Conservation (phyloP, 92 coral and sea anemone species). For the Metridium senile region DNA sequence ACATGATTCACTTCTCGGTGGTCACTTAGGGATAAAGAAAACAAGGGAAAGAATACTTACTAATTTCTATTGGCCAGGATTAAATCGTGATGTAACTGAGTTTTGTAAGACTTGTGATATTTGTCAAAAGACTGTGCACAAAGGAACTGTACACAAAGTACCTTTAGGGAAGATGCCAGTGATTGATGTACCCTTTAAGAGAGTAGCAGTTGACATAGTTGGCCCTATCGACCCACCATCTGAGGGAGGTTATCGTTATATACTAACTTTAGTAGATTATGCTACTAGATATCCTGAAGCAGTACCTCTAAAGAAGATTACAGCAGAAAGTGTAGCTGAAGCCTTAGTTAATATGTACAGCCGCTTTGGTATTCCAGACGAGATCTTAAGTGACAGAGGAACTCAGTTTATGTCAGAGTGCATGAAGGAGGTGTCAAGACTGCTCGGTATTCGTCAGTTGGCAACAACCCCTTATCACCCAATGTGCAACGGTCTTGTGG, state of each 20-base stretch:
- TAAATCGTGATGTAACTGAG: slow-evolving; percentile 37
- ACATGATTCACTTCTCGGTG: slow-evolving; percentile 28
- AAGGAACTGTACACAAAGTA: slow-evolving; percentile 14
- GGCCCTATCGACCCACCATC: slow-evolving; percentile 34
- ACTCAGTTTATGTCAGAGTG: slow-evolving; percentile 35
- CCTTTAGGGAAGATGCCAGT: slow-evolving; percentile 62
- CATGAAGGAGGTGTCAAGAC: slow-evolving; percentile 45
- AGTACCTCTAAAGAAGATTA: slow-evolving; percentile 30
- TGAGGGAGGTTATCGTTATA: slow-evolving; percentile 40
- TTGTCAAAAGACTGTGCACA: slow-evolving; percentile 48
- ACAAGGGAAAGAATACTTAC: slow-evolving; percentile 45
- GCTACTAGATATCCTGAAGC: slow-evolving; percentile 56
- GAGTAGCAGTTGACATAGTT: slow-evolving; percentile 47
- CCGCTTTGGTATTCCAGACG: slow-evolving; percentile 46
- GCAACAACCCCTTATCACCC: slow-evolving; percentile 63
- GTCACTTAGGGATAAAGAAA: slow-evolving; percentile 47
- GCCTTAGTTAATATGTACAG: slow-evolving; percentile 28
- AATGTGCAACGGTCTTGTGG: slow-evolving; percentile 52
- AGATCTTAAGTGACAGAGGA: slow-evolving; percentile 43
- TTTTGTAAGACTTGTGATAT: slow-evolving; percentile 51
- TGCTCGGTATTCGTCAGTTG: slow-evolving; percentile 43
- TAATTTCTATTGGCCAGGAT: slow-evolving; percentile 15
- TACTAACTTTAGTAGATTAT: slow-evolving; percentile 34
- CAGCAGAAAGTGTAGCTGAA: slow-evolving; percentile 26
- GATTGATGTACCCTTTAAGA: slow-evolving; percentile 58